Evolutionary conservation across 2,113 vertebrate genomes (phyloP), one percentile per base, ranked within the genome.

Genomic region (Echinops telfairi): DNA sequence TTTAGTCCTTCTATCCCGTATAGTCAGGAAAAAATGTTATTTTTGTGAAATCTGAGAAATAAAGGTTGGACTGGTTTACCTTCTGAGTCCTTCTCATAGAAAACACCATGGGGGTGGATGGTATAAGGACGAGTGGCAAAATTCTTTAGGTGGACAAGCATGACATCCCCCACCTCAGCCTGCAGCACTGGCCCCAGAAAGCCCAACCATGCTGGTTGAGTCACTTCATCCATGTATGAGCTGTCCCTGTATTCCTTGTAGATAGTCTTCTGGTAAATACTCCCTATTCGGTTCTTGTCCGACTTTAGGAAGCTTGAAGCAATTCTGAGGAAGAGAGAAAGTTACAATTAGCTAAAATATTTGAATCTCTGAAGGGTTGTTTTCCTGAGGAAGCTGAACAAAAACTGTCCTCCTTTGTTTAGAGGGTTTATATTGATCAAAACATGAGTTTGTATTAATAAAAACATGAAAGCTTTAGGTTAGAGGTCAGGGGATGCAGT

Each of bases 211-310:
- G 71, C 93, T 1, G 98, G 98, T 70, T 99, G 98, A 15, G 92
- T 77, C 78, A 99, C 66, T 97, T 99, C 98, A 11, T 97, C 97
- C 36, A 93, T 96, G 83, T 98, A 99, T 0, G 97, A 98, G 86
- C 96, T 92, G 81, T 99, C 99, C 0, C 53, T 98, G 96, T 99
- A 99, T 86, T 99, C 98, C 91, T 98, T 99, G 93, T 99, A 99
- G 91, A 99, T 95, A 3, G 98, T 97, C 77, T 99, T 99, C 97
- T 98, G 99, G 97, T 99, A 99, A 0, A 11, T 97, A 89, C 97
- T 97, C 78, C 98, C 98, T 92, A 98, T 97, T 22, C 98, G 96
- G 93, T 98, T 94, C 80, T 95, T 97, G 57, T 96, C 96, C 86
- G 96, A 84, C 88, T 98, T 97, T 76, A 98, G 94, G 95, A 98